Base-by-base conservation (phyloP, 2,113 vertebrate genomes). In the Oncorhynchus clarkii region DNA sequence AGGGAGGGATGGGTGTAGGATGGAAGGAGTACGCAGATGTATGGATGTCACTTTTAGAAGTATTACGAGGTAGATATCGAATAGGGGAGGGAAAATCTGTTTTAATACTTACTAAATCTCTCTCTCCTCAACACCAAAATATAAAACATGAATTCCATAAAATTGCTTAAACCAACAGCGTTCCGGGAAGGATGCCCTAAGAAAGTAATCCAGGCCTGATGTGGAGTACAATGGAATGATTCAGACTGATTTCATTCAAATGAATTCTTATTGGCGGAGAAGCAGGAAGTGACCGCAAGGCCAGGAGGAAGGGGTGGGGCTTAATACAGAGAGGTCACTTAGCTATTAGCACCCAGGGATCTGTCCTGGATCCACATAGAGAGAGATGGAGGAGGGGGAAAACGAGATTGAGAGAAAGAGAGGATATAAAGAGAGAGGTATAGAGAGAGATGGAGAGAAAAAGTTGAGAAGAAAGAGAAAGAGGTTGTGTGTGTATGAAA, bases 381-480 rank as follows among this genome's bases (percentile, higher is more conserved):
- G 22, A n/a, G 26, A 66, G 69, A 68, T 13, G 45, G 16, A 8
- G 34, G 48, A 51, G 76, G 45, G 51, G 67, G 84, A 60, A 9
- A 83, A 79, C 82, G 88, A 88, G 79, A 88, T 85, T 13, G 84
- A 81, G 89, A 29, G 31, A 31, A 48, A 70, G 75, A 82, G 80
- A 16, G 9, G 39, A 9, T 74, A 78, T 20, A 75, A 83, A 48
- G 39, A 2, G 20, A 3, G 22, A 5, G 48, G 49, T 5, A 69
- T 3, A 48, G 74, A 59, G 54, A 54, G 60, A 67, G 7, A 7
- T 34, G 34, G 7, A 22, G 29, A 78, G 5, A 68, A 6, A 45
- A 45, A 45, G 39, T 45, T 45, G 39, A 34, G 34, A 34, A 1
- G 31, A 34, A 34, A 34, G 39, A 9, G 39, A 39, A 9, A 39